A percentile compares a stretch with the other conserved stretches of the same genome.
Conservation (phyloP, 2,113 vertebrate species). For the Myotis lucifugus region DNA sequence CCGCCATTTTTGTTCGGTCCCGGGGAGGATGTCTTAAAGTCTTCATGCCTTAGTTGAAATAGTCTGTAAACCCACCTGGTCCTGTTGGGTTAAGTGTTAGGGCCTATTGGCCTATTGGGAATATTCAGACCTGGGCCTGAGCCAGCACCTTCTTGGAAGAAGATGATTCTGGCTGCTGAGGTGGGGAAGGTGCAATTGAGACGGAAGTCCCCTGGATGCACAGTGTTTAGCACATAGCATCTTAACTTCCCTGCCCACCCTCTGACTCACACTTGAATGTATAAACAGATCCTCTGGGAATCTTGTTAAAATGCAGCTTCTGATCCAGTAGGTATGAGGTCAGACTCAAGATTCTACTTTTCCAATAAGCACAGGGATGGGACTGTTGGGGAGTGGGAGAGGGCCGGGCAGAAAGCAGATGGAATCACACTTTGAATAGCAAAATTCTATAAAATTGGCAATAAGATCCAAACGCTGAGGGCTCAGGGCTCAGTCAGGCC, state of each 20-base stretch:
- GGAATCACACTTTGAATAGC: neutral
- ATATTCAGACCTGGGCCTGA: constrained; percentile 1
- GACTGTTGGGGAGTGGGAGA: neutral
- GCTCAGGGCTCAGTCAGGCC: neutral
- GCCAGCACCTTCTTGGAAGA: constrained; percentile 42
- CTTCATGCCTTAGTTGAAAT: neutral
- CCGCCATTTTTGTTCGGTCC: too few relatives aligned
- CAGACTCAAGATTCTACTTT: constrained; percentile 36
- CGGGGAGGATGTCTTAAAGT: neutral
- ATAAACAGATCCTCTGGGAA: neutral
- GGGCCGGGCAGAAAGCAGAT: neutral
- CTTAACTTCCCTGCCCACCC: too few relatives aligned
- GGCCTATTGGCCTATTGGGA: neutral
- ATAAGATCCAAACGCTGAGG: neutral
- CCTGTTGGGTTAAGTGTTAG: neutral
- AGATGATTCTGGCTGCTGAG: neutral
- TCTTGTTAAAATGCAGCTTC: neutral
- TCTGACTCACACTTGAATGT: neutral
- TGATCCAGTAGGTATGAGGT: neutral
- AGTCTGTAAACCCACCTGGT: neutral
- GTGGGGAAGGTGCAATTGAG: neutral
- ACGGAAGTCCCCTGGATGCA: neutral
- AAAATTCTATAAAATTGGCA: constrained; percentile 5
- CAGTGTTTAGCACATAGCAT: neutral
- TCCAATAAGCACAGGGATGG: neutral